A percentile compares a stretch with the other conserved stretches of the same genome.
These are phyloP conservation scores for Oostethus manadensis DNA, from an alignment of 2,113 vertebrate species.

Conservation along the genomic window DNA sequence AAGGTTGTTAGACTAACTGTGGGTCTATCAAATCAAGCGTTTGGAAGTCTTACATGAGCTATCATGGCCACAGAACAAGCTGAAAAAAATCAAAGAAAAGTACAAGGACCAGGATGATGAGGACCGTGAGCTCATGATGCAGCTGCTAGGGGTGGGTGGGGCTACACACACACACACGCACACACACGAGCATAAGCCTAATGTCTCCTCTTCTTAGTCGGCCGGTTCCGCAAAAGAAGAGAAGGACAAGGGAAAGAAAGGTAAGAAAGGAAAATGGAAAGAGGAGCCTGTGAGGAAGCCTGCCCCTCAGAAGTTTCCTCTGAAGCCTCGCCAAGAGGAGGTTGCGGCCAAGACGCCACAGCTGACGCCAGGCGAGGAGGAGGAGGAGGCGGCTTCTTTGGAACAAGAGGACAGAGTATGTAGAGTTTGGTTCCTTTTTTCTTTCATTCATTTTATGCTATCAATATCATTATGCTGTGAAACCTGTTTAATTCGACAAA, in stretches of 20 bases:
- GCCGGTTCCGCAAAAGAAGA: slow-evolving; percentile 85
- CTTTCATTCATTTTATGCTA: background rate
- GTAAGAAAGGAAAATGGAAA: slow-evolving; percentile 83
- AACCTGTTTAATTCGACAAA: no score
- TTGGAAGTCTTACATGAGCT: slow-evolving; percentile 1
- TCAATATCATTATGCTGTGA: no score
- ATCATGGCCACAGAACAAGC: slow-evolving; percentile 80
- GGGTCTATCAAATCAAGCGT: background rate
- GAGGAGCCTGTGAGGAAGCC: slow-evolving; percentile 75
- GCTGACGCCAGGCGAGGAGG: slow-evolving; percentile 35
- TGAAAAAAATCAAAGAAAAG: slow-evolving; percentile 98
- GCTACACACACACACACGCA: no score
- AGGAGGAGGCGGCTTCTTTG: slow-evolving; percentile 60
- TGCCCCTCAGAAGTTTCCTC: slow-evolving; percentile 64
- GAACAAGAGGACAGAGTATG: slow-evolving; percentile 81
- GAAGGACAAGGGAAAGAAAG: slow-evolving; percentile 81
- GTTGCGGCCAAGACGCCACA: slow-evolving; percentile 45
- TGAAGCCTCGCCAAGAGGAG: slow-evolving; percentile 49
- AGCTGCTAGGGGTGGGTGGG: slow-evolving; percentile 85
- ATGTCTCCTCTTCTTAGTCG: slow-evolving; percentile 65
- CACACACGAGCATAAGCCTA: background rate
- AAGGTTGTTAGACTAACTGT: slow-evolving; percentile 62
- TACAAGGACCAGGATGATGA: slow-evolving; percentile 98
- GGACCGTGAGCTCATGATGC: slow-evolving; percentile 94
- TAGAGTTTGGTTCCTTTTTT: background rate